Evolutionary conservation across 2,113 vertebrate genomes (phyloP).

Genomic region (Pterocles gutturalis): DNA sequence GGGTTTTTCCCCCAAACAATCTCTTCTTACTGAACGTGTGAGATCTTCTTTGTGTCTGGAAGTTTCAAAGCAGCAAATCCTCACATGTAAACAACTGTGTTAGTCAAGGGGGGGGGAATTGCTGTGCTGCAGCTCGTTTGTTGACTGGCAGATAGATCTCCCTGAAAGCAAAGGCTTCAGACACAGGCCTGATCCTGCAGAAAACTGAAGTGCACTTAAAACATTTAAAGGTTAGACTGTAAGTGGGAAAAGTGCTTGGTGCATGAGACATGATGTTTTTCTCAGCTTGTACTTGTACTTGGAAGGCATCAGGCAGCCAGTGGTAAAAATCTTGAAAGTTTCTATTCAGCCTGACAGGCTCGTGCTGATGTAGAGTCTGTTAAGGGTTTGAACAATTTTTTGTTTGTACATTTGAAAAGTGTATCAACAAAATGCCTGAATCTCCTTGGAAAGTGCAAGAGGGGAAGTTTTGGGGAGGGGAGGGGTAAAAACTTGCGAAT

Average conservation of each 20-base stretch:
- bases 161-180: slow-evolving; percentile 27
- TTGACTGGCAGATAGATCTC: slow-evolving; percentile 6
- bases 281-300: neutral
- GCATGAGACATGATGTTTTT: neutral
- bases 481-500: neutral
- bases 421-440: neutral
- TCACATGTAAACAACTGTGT: slow-evolving; percentile 8
- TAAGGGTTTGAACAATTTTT: neutral
- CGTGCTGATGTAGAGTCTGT: neutral
- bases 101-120: neutral
- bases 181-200: neutral
- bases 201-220: slow-evolving; percentile 10
- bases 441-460: neutral
- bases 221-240: slow-evolving; percentile 23
- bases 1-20: neutral
- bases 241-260: neutral
- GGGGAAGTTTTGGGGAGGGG: neutral
- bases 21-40: neutral
- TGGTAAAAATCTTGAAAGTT: neutral
- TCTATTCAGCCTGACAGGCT: neutral
- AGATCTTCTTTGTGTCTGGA: neutral
- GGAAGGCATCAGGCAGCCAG: slow-evolving; percentile 14
- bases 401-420: neutral
- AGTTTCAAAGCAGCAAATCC: slow-evolving; percentile 21
- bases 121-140: slow-evolving; percentile 1